phyloP scores from a whole-genome alignment of 2,113 vertebrate species.

The Scophthalmus maximus region DNA sequence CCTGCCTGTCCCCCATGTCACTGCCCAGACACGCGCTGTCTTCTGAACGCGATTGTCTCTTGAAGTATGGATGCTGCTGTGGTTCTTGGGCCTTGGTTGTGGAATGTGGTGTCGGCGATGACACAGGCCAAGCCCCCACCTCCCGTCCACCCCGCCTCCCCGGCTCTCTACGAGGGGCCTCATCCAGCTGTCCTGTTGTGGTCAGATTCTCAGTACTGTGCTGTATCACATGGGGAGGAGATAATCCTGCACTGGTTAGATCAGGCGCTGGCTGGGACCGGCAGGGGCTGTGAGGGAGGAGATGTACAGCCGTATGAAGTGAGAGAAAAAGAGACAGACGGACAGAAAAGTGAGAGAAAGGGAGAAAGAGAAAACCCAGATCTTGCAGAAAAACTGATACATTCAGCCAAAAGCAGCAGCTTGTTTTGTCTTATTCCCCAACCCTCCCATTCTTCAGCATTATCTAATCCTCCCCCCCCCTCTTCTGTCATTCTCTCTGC shows the following conservation, averaged over 20 bases:
- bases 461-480: neutral
- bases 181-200: conserved; percentile 80
- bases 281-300: conserved; percentile 41
- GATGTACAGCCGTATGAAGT: conserved; percentile 45
- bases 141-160: neutral
- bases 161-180: conserved; percentile 48
- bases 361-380: conserved; percentile 22
- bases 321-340: conserved; percentile 24
- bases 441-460: conserved; percentile 18
- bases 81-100: conserved; percentile 56
- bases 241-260: conserved; percentile 67
- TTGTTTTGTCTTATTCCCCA: conserved; percentile 31
- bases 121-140: conserved; percentile 23
- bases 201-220: conserved; percentile 75
- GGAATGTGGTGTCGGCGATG: conserved; percentile 67
- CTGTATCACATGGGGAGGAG: conserved; percentile 74
- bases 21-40: conserved; percentile 4
- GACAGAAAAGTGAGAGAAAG: conserved; percentile 26
- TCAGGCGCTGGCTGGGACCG: conserved; percentile 57
- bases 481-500: conserved; percentile 28
- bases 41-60: conserved; percentile 48
- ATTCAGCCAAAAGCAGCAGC: conserved; percentile 52
- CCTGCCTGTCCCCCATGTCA: conserved; percentile 11
- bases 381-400: conserved; percentile 58
- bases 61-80: conserved; percentile 27